These are phyloP conservation scores for Leptinotarsa rubiginosa DNA, from an alignment of 2,888 invertebrate species.

Conservation along the genomic window DNA sequence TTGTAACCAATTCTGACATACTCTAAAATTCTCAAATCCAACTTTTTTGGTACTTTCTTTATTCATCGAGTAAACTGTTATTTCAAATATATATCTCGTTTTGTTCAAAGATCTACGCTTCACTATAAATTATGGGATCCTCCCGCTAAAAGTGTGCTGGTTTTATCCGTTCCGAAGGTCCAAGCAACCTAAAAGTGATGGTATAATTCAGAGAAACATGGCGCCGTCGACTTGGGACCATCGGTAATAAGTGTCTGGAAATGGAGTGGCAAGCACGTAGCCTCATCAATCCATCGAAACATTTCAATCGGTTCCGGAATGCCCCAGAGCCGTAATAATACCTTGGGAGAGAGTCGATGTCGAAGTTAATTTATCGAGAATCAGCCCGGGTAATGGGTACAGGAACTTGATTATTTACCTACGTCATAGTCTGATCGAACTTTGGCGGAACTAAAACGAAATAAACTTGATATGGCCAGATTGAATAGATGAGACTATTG, in stretches of 20 bases:
- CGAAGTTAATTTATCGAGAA: conserved; percentile 56
- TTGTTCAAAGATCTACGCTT: too few species aligned
- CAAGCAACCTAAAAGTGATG: background rate
- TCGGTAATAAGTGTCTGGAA: conserved; percentile 37
- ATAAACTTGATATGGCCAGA: background rate
- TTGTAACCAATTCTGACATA: too few species aligned
- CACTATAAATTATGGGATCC: background rate
- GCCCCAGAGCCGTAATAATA: conserved; percentile 30
- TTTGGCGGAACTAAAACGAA: background rate
- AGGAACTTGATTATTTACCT: conserved; percentile 22
- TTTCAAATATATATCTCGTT: too few species aligned
- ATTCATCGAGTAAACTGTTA: too few species aligned
- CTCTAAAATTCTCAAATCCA: too few species aligned
- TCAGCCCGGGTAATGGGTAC: conserved; percentile 50
- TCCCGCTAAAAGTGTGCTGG: background rate
- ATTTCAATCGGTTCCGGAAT: conserved; percentile 30
- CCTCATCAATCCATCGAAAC: conserved; percentile 24
- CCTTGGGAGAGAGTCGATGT: conserved; percentile 40
- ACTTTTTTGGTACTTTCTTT: too few species aligned
- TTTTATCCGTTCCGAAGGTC: background rate
- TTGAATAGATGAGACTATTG: background rate
- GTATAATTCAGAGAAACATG: conserved; percentile 23
- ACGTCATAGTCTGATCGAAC: conserved; percentile 13
- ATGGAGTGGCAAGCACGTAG: conserved; percentile 26
- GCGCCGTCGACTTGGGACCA: conserved; percentile 39